Evolutionary conservation across 2,113 vertebrate genomes (phyloP).

Genomic region (Hippopotamus amphibius): DNA sequence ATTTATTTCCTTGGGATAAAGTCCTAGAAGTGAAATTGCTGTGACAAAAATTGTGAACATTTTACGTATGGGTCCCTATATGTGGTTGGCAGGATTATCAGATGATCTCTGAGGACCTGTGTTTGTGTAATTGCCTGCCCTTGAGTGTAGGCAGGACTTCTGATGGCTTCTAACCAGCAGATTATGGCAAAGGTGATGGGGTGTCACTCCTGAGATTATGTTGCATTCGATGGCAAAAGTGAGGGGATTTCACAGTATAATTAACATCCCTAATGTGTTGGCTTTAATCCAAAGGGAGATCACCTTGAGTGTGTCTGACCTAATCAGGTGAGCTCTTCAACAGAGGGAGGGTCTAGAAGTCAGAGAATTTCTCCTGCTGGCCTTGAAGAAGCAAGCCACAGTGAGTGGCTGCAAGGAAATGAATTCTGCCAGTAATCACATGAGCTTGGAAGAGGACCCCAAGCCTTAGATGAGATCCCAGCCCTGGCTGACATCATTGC

Average conservation of each 20-base stretch:
- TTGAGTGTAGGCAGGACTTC: neutral
- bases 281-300: neutral
- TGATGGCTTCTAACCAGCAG: neutral
- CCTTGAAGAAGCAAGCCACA: neutral
- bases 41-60: neutral
- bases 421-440: neutral
- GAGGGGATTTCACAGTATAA: neutral
- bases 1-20: conserved; percentile 20
- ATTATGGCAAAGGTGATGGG: neutral
- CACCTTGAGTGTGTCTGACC: neutral
- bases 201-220: neutral
- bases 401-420: neutral
- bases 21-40: neutral
- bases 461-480: neutral
- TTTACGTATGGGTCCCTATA: neutral
- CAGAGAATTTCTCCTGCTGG: neutral
- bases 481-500: neutral
- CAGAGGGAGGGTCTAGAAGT: neutral
- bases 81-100: neutral
- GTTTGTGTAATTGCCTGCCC: neutral
- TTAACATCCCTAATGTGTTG: neutral
- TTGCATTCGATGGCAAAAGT: neutral
- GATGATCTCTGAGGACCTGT: neutral
- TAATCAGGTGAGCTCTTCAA: neutral
- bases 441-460: neutral